Evolutionary conservation across 2,797 vertebrate genomes (phyloP).

Genomic region (Poecilia wingei): DNA sequence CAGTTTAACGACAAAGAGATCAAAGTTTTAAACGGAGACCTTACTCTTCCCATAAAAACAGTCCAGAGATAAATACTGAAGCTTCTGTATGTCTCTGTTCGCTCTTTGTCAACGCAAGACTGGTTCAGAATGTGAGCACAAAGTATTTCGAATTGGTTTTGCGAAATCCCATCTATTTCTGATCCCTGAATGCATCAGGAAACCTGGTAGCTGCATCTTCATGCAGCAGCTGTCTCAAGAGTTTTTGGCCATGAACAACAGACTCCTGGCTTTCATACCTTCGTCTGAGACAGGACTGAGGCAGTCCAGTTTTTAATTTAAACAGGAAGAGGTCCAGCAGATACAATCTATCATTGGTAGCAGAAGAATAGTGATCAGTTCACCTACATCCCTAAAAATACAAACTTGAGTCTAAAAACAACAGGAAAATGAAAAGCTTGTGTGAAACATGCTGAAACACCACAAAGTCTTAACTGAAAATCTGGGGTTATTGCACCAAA

Average conservation of each 20-base stretch:
- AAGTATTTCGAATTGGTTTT: slow-evolving; percentile 79
- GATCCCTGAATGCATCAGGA: not conserved
- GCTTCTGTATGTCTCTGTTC: slow-evolving; percentile 35
- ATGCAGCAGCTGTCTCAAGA: not conserved
- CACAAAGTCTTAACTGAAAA: not conserved
- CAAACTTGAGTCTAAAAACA: not conserved
- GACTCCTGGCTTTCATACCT: not conserved
- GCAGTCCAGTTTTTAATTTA: no score
- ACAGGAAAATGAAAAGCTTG: not conserved
- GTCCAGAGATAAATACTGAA: slow-evolving; percentile 39
- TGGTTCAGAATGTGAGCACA: slow-evolving; percentile 45
- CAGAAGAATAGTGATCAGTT: not conserved
- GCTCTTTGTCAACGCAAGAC: slow-evolving; percentile 25
- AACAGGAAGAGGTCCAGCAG: not conserved
- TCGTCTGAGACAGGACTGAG: not conserved
- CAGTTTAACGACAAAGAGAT: slow-evolving; percentile 56
- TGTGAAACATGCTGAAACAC: not conserved
- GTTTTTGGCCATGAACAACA: not conserved
- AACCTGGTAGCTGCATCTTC: not conserved
- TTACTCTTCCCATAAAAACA: slow-evolving; percentile 50
- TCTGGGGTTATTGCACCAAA: not conserved
- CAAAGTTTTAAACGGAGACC: slow-evolving; percentile 48
- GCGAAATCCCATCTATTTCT: not conserved
- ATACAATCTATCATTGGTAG: not conserved
- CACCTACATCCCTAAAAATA: not conserved